Evolutionary conservation across 1,140 invertebrate genomes (phyloP).

Genomic region (Lamellibrachia luymesi): DNA sequence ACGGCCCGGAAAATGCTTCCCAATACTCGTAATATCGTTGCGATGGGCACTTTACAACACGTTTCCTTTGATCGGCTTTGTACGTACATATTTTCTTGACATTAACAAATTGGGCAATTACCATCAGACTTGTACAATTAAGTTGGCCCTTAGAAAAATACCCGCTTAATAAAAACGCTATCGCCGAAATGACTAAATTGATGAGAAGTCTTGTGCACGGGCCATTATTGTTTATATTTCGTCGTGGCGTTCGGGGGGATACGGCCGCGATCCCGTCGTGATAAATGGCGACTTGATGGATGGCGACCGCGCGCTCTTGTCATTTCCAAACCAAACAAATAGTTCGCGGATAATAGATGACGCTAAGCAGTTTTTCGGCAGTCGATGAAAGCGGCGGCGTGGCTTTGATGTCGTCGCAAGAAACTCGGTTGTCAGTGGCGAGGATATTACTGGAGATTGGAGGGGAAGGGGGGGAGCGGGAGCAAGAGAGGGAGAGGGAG

Average conservation of each 20-base stretch:
- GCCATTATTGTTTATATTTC: background rate
- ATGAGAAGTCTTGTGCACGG: background rate
- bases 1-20: background rate
- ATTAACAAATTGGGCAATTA: conserved; percentile 1
- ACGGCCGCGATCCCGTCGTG: background rate
- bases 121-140: background rate
- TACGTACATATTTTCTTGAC: conserved; percentile 1
- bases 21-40: background rate
- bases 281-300: background rate
- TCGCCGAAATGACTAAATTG: background rate
- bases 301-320: background rate
- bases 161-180: conserved; percentile 4
- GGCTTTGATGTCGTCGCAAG: background rate
- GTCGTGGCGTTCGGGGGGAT: background rate
- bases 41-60: background rate
- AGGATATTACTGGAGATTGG: background rate
- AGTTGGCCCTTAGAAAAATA: background rate
- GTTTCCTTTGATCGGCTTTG: background rate
- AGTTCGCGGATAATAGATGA: background rate
- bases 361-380: conserved; percentile 3
- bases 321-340: background rate
- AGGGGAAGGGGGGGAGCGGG: too few species aligned
- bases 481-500: background rate
- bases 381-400: background rate
- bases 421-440: background rate